Evolutionary conservation across 1,140 invertebrate genomes (phyloP).

Genomic region (Arctopsyche grandis): DNA sequence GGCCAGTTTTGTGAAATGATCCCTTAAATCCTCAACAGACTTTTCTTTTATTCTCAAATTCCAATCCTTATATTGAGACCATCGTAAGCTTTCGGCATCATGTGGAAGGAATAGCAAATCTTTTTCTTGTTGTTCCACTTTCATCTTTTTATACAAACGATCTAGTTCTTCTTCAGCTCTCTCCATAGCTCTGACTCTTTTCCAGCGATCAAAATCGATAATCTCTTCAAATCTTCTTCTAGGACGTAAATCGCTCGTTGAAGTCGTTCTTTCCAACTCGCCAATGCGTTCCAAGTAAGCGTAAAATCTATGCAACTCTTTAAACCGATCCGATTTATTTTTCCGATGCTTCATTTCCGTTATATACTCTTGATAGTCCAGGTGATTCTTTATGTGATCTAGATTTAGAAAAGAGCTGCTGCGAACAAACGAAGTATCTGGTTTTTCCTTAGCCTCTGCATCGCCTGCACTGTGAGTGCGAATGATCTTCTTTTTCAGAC

Average conservation of each 20-base stretch:
- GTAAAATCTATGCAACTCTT: conserved; percentile 88
- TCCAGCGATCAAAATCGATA: conserved; percentile 89
- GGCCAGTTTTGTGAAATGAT: conserved; percentile 73
- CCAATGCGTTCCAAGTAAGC: conserved; percentile 85
- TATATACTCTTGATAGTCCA: conserved; percentile 77
- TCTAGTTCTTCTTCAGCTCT: conserved; percentile 85
- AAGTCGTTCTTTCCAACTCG: conserved; percentile 81
- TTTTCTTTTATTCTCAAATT: conserved; percentile 84
- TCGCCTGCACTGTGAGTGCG: conserved; percentile 73
- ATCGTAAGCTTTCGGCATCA: conserved; percentile 76
- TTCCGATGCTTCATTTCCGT: conserved; percentile 77
- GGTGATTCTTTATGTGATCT: conserved; percentile 63
- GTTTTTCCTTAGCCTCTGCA: conserved; percentile 59
- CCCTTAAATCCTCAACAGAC: conserved; percentile 85
- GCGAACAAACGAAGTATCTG: conserved; percentile 56
- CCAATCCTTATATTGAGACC: conserved; percentile 78
- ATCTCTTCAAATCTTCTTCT: conserved; percentile 79
- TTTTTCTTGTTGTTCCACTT: conserved; percentile 81
- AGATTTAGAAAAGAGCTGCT: conserved; percentile 64
- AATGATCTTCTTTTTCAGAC: conserved; percentile 60
- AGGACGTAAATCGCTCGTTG: conserved; percentile 74
- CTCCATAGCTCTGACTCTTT: conserved; percentile 79
- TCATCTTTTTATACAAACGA: conserved; percentile 80
- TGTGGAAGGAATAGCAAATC: conserved; percentile 84
- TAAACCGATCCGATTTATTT: conserved; percentile 82